phyloP scores from a whole-genome alignment of 2,888 invertebrate genomes.

The Ctenicera cuprea region DNA sequence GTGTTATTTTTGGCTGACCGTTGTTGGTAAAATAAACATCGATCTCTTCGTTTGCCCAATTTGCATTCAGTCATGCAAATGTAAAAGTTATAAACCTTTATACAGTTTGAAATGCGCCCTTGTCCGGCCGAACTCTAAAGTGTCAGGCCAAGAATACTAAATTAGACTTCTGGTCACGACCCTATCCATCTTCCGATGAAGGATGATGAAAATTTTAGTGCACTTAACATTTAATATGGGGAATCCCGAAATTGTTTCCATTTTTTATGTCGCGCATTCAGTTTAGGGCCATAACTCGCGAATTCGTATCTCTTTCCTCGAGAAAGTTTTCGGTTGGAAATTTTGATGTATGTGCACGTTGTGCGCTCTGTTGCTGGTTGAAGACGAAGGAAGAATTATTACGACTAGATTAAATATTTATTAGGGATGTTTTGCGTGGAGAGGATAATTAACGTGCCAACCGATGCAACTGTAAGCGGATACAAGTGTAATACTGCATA shows the following conservation, averaged over 20 bases:
- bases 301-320: constrained; percentile 27
- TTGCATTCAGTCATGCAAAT: constrained; percentile 15
- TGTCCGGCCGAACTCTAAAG: constrained; percentile 30
- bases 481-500: constrained; percentile 42
- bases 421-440: constrained; percentile 11
- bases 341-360: constrained; percentile 32
- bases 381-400: constrained; percentile 10
- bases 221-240: constrained; percentile 40
- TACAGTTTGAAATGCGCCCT: constrained; percentile 20
- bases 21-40: not conserved
- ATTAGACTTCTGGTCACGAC: constrained; percentile 38
- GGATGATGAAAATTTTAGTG: constrained; percentile 40
- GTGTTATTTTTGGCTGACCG: not conserved
- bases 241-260: constrained; percentile 33
- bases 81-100: constrained; percentile 20
- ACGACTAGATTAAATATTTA: constrained; percentile 21
- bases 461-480: constrained; percentile 16
- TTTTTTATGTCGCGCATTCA: constrained; percentile 31
- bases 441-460: constrained; percentile 29
- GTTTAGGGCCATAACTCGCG: constrained; percentile 31
- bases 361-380: constrained; percentile 1
- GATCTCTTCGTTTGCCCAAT: constrained; percentile 11
- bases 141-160: constrained; percentile 30
- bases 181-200: constrained; percentile 36
- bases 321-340: constrained; percentile 33